Percentiles rank a stretch among this genome's conserved stretches.
Conservation (phyloP, 1,140 invertebrate species). For the Drosophila trapezifrons region DNA sequence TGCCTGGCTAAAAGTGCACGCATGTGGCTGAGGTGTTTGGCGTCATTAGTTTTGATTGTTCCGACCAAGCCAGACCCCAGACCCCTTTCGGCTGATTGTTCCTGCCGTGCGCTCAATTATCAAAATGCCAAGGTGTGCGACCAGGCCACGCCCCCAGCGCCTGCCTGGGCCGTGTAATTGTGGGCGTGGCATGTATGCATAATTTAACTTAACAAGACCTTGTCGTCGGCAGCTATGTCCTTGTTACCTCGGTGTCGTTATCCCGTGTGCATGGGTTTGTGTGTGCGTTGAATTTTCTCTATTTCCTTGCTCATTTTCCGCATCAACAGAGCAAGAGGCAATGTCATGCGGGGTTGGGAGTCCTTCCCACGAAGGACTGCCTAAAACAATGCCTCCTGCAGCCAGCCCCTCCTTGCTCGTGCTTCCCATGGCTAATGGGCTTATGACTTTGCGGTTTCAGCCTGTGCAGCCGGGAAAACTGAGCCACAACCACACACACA, state of each 20-base stretch:
- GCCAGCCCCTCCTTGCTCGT: not conserved
- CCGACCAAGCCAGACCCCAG: slow-evolving; percentile 1
- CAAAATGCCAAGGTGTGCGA: slow-evolving; percentile 48
- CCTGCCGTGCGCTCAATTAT: slow-evolving; percentile 46
- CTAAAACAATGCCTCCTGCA: slow-evolving; percentile 56
- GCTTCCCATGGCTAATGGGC: slow-evolving; percentile 62
- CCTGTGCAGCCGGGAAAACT: slow-evolving; percentile 38
- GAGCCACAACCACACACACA: slow-evolving; percentile 14
- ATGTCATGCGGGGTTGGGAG: slow-evolving; percentile 40
- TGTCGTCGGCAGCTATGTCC: slow-evolving; percentile 60
- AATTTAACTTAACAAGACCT: slow-evolving; percentile 79
- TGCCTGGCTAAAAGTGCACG: slow-evolving; percentile 14
- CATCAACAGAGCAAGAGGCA: slow-evolving; percentile 75
- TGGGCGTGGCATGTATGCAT: slow-evolving; percentile 71
- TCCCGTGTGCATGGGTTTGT: slow-evolving; percentile 15
- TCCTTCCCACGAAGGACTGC: slow-evolving; percentile 40
- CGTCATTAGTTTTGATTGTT: slow-evolving; percentile 34
- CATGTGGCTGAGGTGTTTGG: slow-evolving; percentile 11
- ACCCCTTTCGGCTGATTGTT: slow-evolving; percentile 18
- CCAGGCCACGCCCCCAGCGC: slow-evolving; percentile 18
- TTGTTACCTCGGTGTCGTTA: slow-evolving; percentile 58
- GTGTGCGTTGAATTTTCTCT: slow-evolving; percentile 45
- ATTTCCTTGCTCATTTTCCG: slow-evolving; percentile 79
- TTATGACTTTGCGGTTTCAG: slow-evolving; percentile 79
- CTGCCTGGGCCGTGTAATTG: slow-evolving; percentile 19